Evolutionary conservation across 2,113 vertebrate species (phyloP).

Genomic region (Salvator merianae): DNA sequence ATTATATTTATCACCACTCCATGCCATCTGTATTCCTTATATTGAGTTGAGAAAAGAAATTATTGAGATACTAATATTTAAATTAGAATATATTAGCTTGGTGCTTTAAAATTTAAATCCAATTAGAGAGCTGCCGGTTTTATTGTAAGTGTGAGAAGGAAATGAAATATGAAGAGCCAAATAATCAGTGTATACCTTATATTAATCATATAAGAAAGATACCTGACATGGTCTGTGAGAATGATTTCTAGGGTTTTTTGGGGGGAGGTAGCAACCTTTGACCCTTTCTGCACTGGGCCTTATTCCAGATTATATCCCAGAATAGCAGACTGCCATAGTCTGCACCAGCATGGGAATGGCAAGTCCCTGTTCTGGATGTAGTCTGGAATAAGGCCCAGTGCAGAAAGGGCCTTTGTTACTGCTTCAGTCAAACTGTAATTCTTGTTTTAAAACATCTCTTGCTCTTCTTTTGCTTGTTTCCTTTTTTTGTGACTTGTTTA

Average conservation of each 20-base stretch:
- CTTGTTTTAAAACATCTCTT: no score
- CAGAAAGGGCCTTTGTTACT: not conserved
- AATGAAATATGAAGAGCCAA: not conserved
- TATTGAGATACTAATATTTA: constrained; percentile 23
- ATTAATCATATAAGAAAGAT: constrained; percentile 21
- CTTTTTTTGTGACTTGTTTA: not conserved
- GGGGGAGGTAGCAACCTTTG: no score
- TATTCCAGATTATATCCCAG: no score
- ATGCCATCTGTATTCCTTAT: not conserved
- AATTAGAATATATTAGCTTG: constrained; percentile 15
- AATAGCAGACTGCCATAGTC: no score
- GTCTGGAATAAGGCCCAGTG: no score
- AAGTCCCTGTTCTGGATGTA: no score
- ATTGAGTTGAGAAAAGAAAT: not conserved
- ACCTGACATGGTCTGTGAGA: not conserved
- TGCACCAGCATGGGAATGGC: no score
- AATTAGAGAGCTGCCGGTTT: not conserved
- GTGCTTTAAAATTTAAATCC: constrained; percentile 36
- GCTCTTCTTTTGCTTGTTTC: not conserved
- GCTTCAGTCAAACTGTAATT: accelerated
- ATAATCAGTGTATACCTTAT: not conserved
- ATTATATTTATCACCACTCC: constrained; percentile 35
- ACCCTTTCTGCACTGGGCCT: no score
- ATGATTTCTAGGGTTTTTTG: not conserved
- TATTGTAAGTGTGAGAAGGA: not conserved